Base-by-base conservation (phyloP, 2,888 invertebrate species). In the Heliothis peltigera region DNA sequence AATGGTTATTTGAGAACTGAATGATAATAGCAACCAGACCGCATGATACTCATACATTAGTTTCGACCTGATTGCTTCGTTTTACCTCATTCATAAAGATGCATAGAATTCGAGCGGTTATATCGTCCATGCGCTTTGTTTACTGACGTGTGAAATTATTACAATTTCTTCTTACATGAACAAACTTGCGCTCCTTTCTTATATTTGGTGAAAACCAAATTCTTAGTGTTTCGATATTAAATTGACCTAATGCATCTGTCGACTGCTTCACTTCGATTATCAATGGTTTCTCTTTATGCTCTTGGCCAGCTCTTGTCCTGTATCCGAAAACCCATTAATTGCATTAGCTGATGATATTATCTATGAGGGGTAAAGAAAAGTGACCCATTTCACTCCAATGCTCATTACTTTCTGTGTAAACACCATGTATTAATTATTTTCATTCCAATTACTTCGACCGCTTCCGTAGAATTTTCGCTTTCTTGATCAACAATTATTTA, bases 61-160 rank as follows among this genome's bases (percentile, higher is more conserved):
- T 85, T 81, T 81, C 83, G 84, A 79, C 77, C 87, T 85, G 82
- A 81, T 87, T 86, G 80, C 77, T 83, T 81, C 44, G 52, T 65
- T 80, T 83, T 81, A 74, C 78, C 77, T 80, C 81, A 83, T 83
- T 85, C 83, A 81, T 65, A 67, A 70, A 70, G 67, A 70, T 66
- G 66, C 57, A 64, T 66, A 72, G 69, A 74, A 81, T 80, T 79
- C 47, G 61, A 77, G 67, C 57, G 53, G 59, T 49, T 64, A 68
- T 73, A 69, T 68, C 68, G 65, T 57, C 58, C 35, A 71, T 73
- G 72, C 73, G 68, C 69, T 69, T 68, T 72, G 71, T 66, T 79
- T 60, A 64, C 58, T 75, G 61, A 66, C 63, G 63, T 64, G 52
- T 70, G 53, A 71, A 66, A 69, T 77, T 32, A 15, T 59, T 55